Evolutionary conservation across 2,113 vertebrate species (phyloP).

Genomic region (Serinus canaria): DNA sequence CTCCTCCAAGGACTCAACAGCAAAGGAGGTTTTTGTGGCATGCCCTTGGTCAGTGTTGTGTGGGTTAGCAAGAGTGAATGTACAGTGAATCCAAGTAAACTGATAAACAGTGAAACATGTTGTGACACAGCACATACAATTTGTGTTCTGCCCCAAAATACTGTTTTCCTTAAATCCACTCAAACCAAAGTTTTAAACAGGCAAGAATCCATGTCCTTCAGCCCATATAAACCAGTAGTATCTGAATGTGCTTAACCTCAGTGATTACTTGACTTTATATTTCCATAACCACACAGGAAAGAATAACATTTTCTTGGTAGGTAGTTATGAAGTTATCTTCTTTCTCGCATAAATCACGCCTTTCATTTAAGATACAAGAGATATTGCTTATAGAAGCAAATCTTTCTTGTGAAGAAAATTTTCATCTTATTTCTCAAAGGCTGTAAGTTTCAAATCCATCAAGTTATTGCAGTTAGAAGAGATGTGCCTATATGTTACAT

Average conservation of each 20-base stretch:
- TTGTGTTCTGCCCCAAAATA: neutral
- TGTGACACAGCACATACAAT: neutral
- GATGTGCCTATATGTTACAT: neutral
- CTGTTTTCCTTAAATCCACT: neutral
- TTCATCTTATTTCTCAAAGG: neutral
- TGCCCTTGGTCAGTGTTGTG: neutral
- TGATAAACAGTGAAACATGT: fast-evolving
- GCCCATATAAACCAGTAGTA: neutral
- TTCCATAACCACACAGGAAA: neutral
- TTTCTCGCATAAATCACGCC: neutral
- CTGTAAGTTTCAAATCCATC: neutral
- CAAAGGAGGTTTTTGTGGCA: neutral
- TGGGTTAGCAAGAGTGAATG: neutral
- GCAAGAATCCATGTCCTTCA: neutral
- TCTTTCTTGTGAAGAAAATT: neutral
- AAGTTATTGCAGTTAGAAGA: neutral
- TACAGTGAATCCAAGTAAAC: neutral
- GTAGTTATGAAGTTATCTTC: neutral
- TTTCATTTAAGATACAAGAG: neutral
- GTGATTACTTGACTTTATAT: neutral
- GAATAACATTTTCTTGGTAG: neutral
- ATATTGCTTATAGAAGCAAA: neutral
- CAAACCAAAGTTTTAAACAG: neutral
- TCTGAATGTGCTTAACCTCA: neutral
- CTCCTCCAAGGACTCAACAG: neutral